Percentiles rank a stretch among this genome's conserved stretches.
phyloP scores from a whole-genome alignment of 2,888 invertebrate genomes.

The Caenorhabditis sp. region DNA sequence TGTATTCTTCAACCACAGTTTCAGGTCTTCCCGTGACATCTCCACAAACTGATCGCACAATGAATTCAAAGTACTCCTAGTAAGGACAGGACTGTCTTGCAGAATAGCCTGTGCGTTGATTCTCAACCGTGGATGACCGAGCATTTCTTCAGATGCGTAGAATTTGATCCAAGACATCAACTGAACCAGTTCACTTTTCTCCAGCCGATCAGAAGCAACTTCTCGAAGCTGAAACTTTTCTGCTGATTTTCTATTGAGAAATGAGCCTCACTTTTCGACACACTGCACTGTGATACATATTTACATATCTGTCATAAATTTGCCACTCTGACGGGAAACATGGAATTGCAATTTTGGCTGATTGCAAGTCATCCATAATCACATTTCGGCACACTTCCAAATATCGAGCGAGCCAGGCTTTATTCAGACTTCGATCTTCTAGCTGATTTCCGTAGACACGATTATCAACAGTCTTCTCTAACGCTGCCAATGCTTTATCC shows the following conservation, averaged over 20 bases:
- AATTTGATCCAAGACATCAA: slow-evolving; percentile 95
- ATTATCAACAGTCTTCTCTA: slow-evolving; percentile 84
- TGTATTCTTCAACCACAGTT: slow-evolving; percentile 97
- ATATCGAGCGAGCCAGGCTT: slow-evolving; percentile 94
- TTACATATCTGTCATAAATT: slow-evolving; percentile 93
- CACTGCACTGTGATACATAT: slow-evolving; percentile 94
- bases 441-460: slow-evolving; percentile 94
- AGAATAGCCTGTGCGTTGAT: slow-evolving; percentile 87
- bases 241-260: background rate
- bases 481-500: slow-evolving; percentile 83
- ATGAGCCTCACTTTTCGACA: slow-evolving; percentile 78
- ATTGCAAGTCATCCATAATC: slow-evolving; percentile 79
- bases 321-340: slow-evolving; percentile 97
- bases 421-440: slow-evolving; percentile 92
- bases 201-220: slow-evolving; percentile 91
- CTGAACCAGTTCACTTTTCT: slow-evolving; percentile 97
- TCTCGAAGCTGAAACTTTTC: slow-evolving; percentile 88
- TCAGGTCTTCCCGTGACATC: slow-evolving; percentile 83
- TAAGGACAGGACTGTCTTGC: slow-evolving; percentile 88
- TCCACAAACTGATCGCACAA: slow-evolving; percentile 87
- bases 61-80: slow-evolving; percentile 88
- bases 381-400: slow-evolving; percentile 87
- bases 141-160: slow-evolving; percentile 89
- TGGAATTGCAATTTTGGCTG: slow-evolving; percentile 86
- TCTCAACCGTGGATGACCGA: slow-evolving; percentile 91